Evolutionary conservation across 2,888 invertebrate genomes (phyloP), one percentile per base, ranked within the genome.

Genomic region (Mythimna impura): DNA sequence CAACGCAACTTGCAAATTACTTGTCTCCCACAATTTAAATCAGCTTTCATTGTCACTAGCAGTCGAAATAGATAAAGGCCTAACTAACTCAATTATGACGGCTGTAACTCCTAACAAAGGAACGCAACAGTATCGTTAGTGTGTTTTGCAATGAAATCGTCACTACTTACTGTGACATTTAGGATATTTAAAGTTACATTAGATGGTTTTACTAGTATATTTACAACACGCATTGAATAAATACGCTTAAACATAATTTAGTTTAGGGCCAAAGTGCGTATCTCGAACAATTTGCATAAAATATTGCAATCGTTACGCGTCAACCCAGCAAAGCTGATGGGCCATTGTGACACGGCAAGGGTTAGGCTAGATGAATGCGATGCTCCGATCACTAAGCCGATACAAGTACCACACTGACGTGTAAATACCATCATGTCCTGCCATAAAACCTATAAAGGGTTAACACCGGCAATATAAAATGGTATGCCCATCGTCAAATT

Each of bases 301-400:
- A 91, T 93, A 93, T 93, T 88, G 89, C 90, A 87, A 88, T 88
- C 91, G 89, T 90, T 91, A 89, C 84, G 76, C 82, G 85, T 88
- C 89, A 89, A 84, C 85, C 87, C 86, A 84, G 84, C 82, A 88
- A 86, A 89, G 91, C 91, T 90, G 89, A 91, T 91, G 91, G 93
- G 91, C 91, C 89, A 92, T 90, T 91, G 91, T 89, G 89, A 88
- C 89, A 88, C 89, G 89, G 86, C 89, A 89, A 87, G 91, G 92
- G 93, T 93, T 93, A 93, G 92, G 91, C 91, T 89, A 92, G 94
- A 95, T 92, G 91, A 92, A 95, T 95, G 93, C 86, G 89, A 87
- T 81, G 87, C 88, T 87, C 81, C 87, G 91, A 92, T 92, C 88
- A 79, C 88, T 90, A 85, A 89, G 89, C 91, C 82, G 92, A 94